Base-by-base conservation (phyloP, 2,113 vertebrate species). In the Symphodus melops region DNA sequence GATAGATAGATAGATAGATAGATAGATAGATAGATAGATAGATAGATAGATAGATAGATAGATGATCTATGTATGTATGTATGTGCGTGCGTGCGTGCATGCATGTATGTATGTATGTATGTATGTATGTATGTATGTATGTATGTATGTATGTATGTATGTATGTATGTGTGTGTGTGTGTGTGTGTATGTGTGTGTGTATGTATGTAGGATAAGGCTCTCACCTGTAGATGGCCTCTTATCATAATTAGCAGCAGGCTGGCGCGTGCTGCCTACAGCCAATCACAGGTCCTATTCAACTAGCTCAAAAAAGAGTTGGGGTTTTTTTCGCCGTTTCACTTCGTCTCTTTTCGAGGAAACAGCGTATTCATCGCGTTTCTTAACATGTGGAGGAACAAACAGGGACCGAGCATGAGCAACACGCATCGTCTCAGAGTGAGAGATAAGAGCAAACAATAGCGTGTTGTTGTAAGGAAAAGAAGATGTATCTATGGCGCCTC, bases 401-500 rank as follows among this genome's bases (percentile, higher is more conserved):
- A 14, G 1, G 19, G 5, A 2, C 6, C 11, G 66, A 2, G 13
- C 20, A 9, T 16, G 49, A 10, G 37, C 54, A 36, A 1, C 65
- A 17, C 28, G 2, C 51, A 16, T 2, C n/a, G 25, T 12, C 49
- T 51, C 1, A 10, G 11, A 68, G 76, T 41, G 8, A 65, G 37
- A n/a, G 17, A 13, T 5, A 9, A 21, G 23, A 14, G 23, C 71
- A 8, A 12, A 52, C 16, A 3, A 3, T 21, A 72, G 59, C 9
- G 39, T 42, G 9, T 17, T 37, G 42, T 44, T 51, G 48, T 11
- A 55, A 48, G 20, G 49, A 48, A 48, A 54, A 25, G 60, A 87
- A 75, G 20, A 93, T 92, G 91, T 85, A 70, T 81, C 33, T 70
- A 52, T 83, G 82, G 88, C 86, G 91, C 42, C 9, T 88, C 16